Base-by-base conservation (phyloP, 1,140 invertebrate species). In the Drosophila mojavensis region DNA sequence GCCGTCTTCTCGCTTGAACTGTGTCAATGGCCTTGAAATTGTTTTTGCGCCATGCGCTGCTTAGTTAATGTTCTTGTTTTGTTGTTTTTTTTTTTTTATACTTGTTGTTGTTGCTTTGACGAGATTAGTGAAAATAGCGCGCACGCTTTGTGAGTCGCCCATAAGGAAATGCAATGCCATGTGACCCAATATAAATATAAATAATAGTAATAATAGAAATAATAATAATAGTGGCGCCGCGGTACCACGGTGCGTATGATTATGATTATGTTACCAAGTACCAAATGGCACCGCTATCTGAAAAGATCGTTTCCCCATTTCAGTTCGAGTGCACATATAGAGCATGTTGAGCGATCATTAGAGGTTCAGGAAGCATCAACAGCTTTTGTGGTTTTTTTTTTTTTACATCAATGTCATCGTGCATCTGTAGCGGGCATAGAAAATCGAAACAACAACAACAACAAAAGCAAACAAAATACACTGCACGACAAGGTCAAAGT, bases 11-110 rank as follows among this genome's bases (percentile, higher is more conserved):
- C 82, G 79, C 75, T 79, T 74, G 67, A 86, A 86, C 75, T 86
- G 75, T 86, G 82, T 78, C 82, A 86, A 81, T 79, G 82, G 82
- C 82, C 82, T 86, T 86, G 82, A 86, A 86, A 86, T 86, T 86
- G 82, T 86, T 86, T 86, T 86, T 75, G 73, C 73, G 55, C 73
- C 67, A 75, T 63, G 73, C 68, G 82, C 79, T 69, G 67, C 75
- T 84, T 67, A 81, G 82, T 81, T 78, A 61, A 63, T 72, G 75
- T 77, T 73, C 81, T 78, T 74, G 78, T 66, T 59, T 15, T 60
- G 20, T 24, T 24, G 20, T 68, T 41, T 60, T 60, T 53, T 30
- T 33, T 39, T 48, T 63, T 64, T 65, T 47, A 33, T 67, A 60
- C 56, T 65, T 48, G 36, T 24, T 63, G 60, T 28, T 48, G 61